Conservation (phyloP, 2,113 vertebrate species). For the Empidonax traillii region DNA sequence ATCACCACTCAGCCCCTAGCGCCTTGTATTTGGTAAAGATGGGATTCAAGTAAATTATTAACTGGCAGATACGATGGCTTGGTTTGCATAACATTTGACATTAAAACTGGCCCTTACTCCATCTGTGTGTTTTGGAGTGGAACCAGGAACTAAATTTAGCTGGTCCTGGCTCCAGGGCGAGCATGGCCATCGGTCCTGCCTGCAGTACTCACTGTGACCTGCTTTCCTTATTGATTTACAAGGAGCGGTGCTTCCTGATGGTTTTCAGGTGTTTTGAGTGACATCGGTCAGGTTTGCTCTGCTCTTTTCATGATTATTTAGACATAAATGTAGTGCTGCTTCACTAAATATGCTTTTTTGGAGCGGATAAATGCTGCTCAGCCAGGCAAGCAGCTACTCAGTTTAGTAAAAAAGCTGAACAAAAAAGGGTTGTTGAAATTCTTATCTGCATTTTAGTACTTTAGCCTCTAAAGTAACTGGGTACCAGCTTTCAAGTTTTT, state of each 20-base stretch:
- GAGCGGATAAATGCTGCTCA: not conserved
- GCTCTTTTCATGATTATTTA: not conserved
- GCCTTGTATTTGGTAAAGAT: not conserved
- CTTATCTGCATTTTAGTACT: not conserved
- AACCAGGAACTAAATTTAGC: conserved; percentile 42
- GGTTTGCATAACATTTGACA: not conserved
- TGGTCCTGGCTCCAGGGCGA: not conserved
- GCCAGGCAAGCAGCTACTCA: not conserved
- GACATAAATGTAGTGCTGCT: not conserved
- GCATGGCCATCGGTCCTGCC: not conserved
- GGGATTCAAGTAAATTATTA: not conserved
- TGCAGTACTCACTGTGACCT: rapidly evolving
- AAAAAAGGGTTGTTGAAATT: not conserved
- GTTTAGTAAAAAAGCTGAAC: not conserved
- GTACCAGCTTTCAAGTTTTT: not conserved
- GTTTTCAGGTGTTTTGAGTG: not conserved
- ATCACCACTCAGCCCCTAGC: not conserved
- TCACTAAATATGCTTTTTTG: not conserved
- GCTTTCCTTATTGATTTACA: not conserved
- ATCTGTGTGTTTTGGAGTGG: conserved; percentile 23
- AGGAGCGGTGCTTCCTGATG: not conserved
- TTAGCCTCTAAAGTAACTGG: not conserved
- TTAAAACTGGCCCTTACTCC: not conserved
- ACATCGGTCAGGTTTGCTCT: not conserved
- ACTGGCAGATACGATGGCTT: not conserved